Conservation (phyloP, 2,888 invertebrate genomes). For the Panorpa germanica region DNA sequence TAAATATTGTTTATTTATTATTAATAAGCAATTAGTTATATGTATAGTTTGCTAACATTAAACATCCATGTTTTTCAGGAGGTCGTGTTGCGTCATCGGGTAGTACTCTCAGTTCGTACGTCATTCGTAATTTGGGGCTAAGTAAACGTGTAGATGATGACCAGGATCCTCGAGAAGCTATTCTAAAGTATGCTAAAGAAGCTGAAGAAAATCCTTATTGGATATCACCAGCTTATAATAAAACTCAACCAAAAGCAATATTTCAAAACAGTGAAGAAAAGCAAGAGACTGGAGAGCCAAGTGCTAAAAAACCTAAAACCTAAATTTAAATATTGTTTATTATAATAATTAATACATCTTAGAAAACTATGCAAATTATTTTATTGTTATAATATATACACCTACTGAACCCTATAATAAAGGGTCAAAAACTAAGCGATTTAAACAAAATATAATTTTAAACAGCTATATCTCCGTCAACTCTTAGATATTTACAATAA, state of each 20-base stretch:
- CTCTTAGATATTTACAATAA: too few species aligned
- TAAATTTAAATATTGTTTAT: too few species aligned
- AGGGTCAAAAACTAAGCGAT: too few species aligned
- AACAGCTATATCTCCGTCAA: too few species aligned
- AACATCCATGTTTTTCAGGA: slow-evolving; percentile 31
- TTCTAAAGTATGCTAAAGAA: slow-evolving; percentile 84
- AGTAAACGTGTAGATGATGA: slow-evolving; percentile 84
- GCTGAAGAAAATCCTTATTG: slow-evolving; percentile 94
- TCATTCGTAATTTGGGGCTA: slow-evolving; percentile 85
- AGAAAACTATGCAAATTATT: too few species aligned
- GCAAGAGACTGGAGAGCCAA: slow-evolving; percentile 15
- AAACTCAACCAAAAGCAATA: slow-evolving; percentile 72
- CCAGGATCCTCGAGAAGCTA: slow-evolving; percentile 87
- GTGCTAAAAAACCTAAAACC: slow-evolving; percentile 21
- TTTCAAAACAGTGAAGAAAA: slow-evolving; percentile 36
- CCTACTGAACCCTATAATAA: too few species aligned
- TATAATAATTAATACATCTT: too few species aligned
- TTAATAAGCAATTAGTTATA: neutral
- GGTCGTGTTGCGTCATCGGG: slow-evolving; percentile 90
- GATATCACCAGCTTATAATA: slow-evolving; percentile 82
- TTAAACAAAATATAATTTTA: too few species aligned
- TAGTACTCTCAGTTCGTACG: slow-evolving; percentile 88
- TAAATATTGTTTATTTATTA: too few species aligned
- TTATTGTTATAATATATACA: too few species aligned
- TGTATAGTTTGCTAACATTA: slow-evolving; percentile 5